These are phyloP conservation scores for Bufo gargarizans DNA, from an alignment of 2,113 vertebrate genomes.

Conservation along the genomic window DNA sequence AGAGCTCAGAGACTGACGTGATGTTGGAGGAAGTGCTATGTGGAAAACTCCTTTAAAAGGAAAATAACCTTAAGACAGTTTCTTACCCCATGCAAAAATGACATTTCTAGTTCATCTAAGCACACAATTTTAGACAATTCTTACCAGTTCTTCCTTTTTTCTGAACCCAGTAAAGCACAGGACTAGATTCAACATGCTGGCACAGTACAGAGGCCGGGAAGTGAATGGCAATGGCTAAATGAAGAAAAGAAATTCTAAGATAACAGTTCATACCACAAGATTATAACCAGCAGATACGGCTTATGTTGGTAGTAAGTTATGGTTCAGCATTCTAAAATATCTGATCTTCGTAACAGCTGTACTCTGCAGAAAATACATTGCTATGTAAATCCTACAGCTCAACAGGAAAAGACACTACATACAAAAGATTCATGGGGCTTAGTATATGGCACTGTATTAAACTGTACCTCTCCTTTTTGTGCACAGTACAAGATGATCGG, in stretches of 20 bases:
- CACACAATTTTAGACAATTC: conserved; percentile 58
- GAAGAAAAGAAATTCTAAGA: background rate
- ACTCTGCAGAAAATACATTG: background rate
- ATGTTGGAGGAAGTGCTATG: too few relatives aligned
- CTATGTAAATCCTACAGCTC: background rate
- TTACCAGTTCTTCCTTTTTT: conserved; percentile 94
- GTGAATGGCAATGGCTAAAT: conserved; percentile 89
- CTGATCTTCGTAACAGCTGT: background rate
- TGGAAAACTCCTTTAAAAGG: too few relatives aligned
- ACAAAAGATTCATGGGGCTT: too few relatives aligned
- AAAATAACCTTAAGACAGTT: too few relatives aligned
- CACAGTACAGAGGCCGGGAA: conserved; percentile 89
- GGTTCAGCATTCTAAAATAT: background rate
- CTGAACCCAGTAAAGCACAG: conserved; percentile 96
- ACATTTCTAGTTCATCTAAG: background rate
- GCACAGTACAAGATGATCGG: conserved; percentile 87
- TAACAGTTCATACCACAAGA: background rate
- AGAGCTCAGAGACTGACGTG: too few relatives aligned
- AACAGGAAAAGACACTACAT: background rate
- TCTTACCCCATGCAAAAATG: too few relatives aligned
- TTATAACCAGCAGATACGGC: background rate
- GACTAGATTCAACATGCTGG: conserved; percentile 90
- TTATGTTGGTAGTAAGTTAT: background rate
- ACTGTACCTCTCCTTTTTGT: conserved; percentile 80
- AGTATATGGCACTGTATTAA: too few relatives aligned